Evolutionary conservation across 2,888 invertebrate genomes (phyloP).

Genomic region (Cheilosia vernalis): DNA sequence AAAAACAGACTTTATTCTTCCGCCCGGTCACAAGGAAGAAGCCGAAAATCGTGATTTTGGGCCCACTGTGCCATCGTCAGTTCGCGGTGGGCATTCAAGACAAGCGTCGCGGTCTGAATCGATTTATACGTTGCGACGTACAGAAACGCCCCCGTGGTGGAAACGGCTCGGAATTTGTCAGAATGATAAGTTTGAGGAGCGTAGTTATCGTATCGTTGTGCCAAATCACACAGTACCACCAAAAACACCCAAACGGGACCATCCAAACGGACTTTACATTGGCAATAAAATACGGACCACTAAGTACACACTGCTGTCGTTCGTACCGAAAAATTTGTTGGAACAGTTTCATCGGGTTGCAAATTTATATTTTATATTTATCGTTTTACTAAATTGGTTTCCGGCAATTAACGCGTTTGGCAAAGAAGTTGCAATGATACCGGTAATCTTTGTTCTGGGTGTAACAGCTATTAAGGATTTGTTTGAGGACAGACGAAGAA

Average conservation of each 20-base stretch:
- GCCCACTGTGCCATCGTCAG: constrained; percentile 83
- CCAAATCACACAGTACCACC: constrained; percentile 94
- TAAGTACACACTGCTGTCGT: constrained; percentile 96
- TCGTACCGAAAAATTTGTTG: constrained; percentile 97
- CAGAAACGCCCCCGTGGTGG: constrained; percentile 89
- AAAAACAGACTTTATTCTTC: constrained; percentile 94
- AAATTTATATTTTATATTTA: constrained; percentile 98
- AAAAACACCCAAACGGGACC: constrained; percentile 90
- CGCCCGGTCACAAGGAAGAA: constrained; percentile 92
- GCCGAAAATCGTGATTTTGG: constrained; percentile 87
- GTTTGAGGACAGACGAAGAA: constrained; percentile 95
- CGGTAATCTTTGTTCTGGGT: constrained; percentile 96
- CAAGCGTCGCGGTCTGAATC: constrained; percentile 95
- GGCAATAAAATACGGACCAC: constrained; percentile 96
- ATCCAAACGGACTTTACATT: constrained; percentile 92
- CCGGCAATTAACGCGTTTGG: constrained; percentile 97
- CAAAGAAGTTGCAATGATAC: constrained; percentile 97
- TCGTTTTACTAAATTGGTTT: constrained; percentile 97
- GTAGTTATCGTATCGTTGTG: constrained; percentile 89
- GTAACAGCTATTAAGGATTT: constrained; percentile 97
- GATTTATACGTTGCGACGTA: constrained; percentile 92
- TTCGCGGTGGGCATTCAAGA: constrained; percentile 88
- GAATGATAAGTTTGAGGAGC: constrained; percentile 87
- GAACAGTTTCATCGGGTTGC: constrained; percentile 99
- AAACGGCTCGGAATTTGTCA: constrained; percentile 87